These are phyloP conservation scores for Thaumetopoea pityocampa DNA, from an alignment of 1,140 invertebrate genomes.

Conservation along the genomic window DNA sequence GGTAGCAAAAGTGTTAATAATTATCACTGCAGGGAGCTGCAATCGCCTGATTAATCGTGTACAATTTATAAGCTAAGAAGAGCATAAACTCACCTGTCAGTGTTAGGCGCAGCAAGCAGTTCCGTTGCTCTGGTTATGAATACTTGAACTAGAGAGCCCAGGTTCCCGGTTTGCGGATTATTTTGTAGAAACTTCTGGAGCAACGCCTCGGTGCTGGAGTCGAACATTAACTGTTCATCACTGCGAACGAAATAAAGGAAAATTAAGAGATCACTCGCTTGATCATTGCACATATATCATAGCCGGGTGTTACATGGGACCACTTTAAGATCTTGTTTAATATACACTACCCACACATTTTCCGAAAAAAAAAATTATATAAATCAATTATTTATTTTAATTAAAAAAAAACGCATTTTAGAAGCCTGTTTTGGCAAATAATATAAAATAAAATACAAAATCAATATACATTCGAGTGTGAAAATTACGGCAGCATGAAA, in stretches of 20 bases:
- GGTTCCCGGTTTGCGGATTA: conserved; percentile 91
- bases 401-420: no score
- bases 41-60: no score
- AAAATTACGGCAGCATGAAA: no score
- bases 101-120: conserved; percentile 87
- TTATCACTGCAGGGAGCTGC: no score
- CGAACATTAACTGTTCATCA: conserved; percentile 86
- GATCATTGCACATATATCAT: conserved; percentile 5
- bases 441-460: no score
- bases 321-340: background rate
- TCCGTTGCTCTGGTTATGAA: conserved; percentile 88
- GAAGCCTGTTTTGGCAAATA: no score
- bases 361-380: background rate
- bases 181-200: conserved; percentile 81
- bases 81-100: conserved; percentile 89
- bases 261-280: no score
- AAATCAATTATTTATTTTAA: no score
- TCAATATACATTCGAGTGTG: no score
- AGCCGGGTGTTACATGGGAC: background rate
- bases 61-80: no score
- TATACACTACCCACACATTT: background rate
- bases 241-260: conserved; percentile 74
- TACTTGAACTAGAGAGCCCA: conserved; percentile 89
- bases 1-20: no score
- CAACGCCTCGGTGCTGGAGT: conserved; percentile 84